phyloP scores from a whole-genome alignment of 2,113 vertebrate species.

The Paraplagusia blochii region DNA sequence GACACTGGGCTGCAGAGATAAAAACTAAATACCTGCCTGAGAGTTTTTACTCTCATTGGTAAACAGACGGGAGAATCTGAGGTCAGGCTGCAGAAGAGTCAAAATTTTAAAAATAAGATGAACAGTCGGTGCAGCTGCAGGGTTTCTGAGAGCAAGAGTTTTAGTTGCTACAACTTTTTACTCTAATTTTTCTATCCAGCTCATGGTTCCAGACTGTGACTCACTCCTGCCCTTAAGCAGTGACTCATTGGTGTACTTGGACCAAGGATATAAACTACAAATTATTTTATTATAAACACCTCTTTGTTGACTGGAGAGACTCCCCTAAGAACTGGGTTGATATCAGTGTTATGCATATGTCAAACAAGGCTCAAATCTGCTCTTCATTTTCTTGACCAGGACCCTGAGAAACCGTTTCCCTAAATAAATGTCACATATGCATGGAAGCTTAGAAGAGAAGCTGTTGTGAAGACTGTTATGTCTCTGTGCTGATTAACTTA shows the following conservation, averaged over 20 bases:
- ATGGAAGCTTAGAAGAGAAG: conserved; percentile 22
- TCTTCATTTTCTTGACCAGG: conserved; percentile 12
- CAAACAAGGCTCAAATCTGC: not conserved
- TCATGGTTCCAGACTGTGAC: no score
- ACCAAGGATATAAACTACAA: not conserved
- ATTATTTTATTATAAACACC: conserved; percentile 10
- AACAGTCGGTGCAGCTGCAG: not conserved
- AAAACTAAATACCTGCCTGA: conserved; percentile 19
- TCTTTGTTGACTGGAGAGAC: not conserved
- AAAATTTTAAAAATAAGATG: conserved; percentile 6
- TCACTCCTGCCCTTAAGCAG: not conserved
- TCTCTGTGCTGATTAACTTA: conserved; percentile 44
- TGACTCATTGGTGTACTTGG: not conserved
- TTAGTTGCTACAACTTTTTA: not conserved
- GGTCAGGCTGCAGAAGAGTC: conserved; percentile 1
- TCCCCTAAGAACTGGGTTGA: conserved; percentile 4
- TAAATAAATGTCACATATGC: conserved; percentile 42
- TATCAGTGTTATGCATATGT: not conserved
- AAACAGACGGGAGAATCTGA: conserved; percentile 8
- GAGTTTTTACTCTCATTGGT: conserved; percentile 23
- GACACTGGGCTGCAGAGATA: conserved; percentile 15
- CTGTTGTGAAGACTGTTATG: conserved; percentile 34
- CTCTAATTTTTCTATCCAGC: not conserved
- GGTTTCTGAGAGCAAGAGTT: not conserved
- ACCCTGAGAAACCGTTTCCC: conserved; percentile 32